These are phyloP conservation scores for Labeo catla DNA, from an alignment of 2,113 vertebrate genomes.

Conservation along the genomic window DNA sequence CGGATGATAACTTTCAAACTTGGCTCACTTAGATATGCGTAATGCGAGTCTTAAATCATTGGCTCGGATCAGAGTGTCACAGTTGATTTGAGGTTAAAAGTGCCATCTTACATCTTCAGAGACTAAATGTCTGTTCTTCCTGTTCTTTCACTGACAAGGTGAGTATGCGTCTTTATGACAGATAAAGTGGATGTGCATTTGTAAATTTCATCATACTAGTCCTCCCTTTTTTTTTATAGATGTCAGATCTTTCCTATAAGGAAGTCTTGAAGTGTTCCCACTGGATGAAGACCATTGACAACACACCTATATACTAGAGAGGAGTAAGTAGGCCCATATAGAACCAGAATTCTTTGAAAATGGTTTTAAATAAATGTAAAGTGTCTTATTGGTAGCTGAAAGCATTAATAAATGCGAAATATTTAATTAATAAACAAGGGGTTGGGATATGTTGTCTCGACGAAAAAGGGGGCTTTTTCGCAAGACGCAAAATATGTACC, in stretches of 20 bases:
- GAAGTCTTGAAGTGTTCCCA: background rate
- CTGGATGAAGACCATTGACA: background rate
- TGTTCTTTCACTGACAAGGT: conserved; percentile 2
- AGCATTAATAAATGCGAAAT: background rate
- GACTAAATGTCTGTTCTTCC: conserved; percentile 9
- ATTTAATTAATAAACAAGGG: background rate
- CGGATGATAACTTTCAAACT: conserved; percentile 9
- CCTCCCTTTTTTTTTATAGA: background rate
- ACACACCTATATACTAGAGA: background rate
- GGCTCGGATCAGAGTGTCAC: background rate
- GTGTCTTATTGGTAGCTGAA: background rate
- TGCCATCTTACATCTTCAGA: background rate
- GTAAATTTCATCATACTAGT: background rate
- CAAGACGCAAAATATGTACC: too few relatives aligned
- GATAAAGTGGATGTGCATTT: background rate
- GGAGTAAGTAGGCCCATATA: background rate
- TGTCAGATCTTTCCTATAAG: background rate
- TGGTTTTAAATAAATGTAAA: background rate
- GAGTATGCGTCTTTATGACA: background rate
- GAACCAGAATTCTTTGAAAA: background rate
- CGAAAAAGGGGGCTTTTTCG: too few relatives aligned
- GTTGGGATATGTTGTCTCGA: background rate
- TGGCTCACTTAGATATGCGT: conserved; percentile 4
- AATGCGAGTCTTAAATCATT: conserved; percentile 11
- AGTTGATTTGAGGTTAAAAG: background rate